phyloP scores from a whole-genome alignment of 2,113 vertebrate genomes.

The Daubentonia madagascariensis region DNA sequence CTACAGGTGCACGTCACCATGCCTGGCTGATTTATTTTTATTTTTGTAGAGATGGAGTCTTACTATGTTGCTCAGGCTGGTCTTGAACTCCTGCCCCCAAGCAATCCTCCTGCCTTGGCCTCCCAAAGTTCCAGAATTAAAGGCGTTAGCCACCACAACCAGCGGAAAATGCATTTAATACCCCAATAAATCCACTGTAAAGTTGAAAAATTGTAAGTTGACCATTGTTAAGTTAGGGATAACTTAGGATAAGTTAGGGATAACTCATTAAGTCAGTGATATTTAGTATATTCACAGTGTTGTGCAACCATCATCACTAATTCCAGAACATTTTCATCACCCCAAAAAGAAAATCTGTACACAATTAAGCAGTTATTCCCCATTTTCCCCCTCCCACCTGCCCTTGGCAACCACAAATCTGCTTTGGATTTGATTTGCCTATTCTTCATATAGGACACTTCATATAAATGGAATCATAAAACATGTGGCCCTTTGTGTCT shows the following conservation, averaged over 20 bases:
- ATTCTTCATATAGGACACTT: not conserved
- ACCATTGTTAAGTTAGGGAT: not conserved
- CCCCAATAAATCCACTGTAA: not conserved
- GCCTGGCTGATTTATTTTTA: too few species aligned
- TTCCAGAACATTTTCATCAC: not conserved
- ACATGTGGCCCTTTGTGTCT: not conserved
- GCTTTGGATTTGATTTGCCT: not conserved
- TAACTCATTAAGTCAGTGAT: too few species aligned
- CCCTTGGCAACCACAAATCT: not conserved
- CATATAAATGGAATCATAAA: not conserved
- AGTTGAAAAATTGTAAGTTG: not conserved
- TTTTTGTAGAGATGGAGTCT: too few species aligned
- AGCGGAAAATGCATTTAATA: not conserved
- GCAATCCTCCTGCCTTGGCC: too few species aligned
- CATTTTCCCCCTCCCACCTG: not conserved
- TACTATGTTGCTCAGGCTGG: too few species aligned
- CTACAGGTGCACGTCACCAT: too few species aligned
- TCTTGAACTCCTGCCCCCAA: too few species aligned
- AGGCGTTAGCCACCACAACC: too few species aligned
- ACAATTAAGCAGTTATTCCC: not conserved
- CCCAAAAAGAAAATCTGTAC: not conserved
- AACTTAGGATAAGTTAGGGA: too few species aligned
- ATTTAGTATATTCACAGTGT: not conserved
- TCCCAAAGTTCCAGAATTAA: too few species aligned
- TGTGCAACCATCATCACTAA: not conserved